Conservation (phyloP, 1,140 invertebrate species). For the Ditylenchus dipsaci region DNA sequence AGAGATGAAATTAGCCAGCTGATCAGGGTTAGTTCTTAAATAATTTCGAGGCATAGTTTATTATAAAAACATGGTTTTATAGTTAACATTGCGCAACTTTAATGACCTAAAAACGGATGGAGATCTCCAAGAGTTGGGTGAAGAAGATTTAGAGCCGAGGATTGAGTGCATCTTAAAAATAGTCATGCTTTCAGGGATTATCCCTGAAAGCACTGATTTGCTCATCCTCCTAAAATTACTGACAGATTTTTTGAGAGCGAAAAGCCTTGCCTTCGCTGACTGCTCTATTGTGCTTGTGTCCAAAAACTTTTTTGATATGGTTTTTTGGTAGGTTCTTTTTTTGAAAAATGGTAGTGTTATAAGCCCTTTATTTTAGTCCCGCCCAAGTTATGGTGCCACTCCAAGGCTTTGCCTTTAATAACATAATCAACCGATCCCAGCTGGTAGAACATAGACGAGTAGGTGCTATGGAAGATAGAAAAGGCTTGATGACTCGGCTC, state of each 20-base stretch:
- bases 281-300: slow-evolving; percentile 10
- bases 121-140: slow-evolving; percentile 11
- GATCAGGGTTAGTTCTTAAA: too few species aligned
- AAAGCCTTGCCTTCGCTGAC: slow-evolving; percentile 2
- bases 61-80: too few species aligned
- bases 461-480: not conserved
- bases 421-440: slow-evolving; percentile 13
- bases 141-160: slow-evolving; percentile 24
- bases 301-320: slow-evolving; percentile 24
- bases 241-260: slow-evolving; percentile 7
- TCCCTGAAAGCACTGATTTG: slow-evolving; percentile 9
- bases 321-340: slow-evolving; percentile 14
- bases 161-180: slow-evolving; percentile 23
- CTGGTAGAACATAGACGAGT: slow-evolving; percentile 2
- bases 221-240: slow-evolving; percentile 23
- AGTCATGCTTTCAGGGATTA: too few species aligned
- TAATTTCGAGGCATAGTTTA: too few species aligned
- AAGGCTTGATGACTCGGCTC: slow-evolving; percentile 18
- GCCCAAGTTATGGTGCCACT: slow-evolving; percentile 21
- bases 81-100: too few species aligned
- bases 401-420: slow-evolving; percentile 19
- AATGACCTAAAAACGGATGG: too few species aligned
- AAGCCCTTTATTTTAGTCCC: slow-evolving; percentile 9
- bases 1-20: too few species aligned
- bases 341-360: not conserved